phyloP scores from a whole-genome alignment of 1,140 invertebrate genomes.

The Drosophila micromelanica region DNA sequence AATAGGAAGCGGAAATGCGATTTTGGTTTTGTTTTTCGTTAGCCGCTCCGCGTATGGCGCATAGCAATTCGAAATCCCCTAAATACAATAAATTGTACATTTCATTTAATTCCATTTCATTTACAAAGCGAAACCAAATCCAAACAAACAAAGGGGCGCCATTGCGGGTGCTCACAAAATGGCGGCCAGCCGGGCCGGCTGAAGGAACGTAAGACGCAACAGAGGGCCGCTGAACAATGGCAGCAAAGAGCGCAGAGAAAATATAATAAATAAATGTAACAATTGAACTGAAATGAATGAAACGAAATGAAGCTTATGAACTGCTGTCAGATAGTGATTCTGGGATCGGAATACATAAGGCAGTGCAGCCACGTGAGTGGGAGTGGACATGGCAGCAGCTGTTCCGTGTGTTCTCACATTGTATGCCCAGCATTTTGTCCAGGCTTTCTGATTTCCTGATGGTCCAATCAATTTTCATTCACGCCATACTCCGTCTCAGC shows the following conservation, averaged over 20 bases:
- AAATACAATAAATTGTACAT: slow-evolving; percentile 82
- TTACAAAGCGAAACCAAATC: slow-evolving; percentile 75
- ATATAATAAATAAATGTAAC: slow-evolving; percentile 74
- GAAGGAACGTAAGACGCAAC: background rate
- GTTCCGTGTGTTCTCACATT: slow-evolving; percentile 19
- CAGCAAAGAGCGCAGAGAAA: slow-evolving; percentile 36
- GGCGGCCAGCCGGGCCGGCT: background rate
- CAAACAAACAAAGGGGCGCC: slow-evolving; percentile 60
- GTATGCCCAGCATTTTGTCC: slow-evolving; percentile 23
- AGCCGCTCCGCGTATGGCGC: slow-evolving; percentile 36
- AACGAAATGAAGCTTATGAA: slow-evolving; percentile 55
- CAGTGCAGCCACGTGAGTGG: slow-evolving; percentile 20
- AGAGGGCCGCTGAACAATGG: slow-evolving; percentile 36
- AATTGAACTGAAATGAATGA: slow-evolving; percentile 73
- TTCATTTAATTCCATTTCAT: slow-evolving; percentile 82
- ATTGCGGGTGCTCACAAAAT: slow-evolving; percentile 58
- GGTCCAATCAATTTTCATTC: slow-evolving; percentile 36
- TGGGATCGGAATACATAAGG: slow-evolving; percentile 5
- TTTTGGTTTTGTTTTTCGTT: slow-evolving; percentile 64
- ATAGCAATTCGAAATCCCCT: slow-evolving; percentile 69
- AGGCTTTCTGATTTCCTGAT: slow-evolving; percentile 15
- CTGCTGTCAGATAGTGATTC: slow-evolving; percentile 8
- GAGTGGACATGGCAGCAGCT: slow-evolving; percentile 7
- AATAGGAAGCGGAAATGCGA: slow-evolving; percentile 76
- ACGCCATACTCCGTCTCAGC: slow-evolving; percentile 9